Evolutionary conservation across 1,140 invertebrate genomes (phyloP), one percentile per base, ranked within the genome.

Genomic region (Phymastichus coffea): DNA sequence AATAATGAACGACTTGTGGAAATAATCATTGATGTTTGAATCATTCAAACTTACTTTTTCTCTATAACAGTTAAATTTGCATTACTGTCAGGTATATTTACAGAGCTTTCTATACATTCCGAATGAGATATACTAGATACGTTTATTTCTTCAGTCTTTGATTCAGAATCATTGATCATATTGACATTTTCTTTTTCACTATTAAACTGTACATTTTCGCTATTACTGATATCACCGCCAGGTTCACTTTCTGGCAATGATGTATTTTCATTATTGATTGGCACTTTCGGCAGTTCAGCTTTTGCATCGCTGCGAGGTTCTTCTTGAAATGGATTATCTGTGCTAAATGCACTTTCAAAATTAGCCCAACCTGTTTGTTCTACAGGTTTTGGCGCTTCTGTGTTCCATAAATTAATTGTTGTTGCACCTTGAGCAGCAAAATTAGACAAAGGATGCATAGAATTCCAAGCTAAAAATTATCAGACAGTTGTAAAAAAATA

Each of bases 281-380:
- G 20, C 26, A 35, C 12, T 41, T 60, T 14, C 10, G 6, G n/a
- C 12, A 46, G 28, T 33, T 63, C 48, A 17, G 43, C 56, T 40
- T 67, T 23, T 9, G 17, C 17, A 37, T 65, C 47, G 35, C 61
- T 59, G 10, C 20, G 38, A 20, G 59, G 35, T 37, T 67, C 44
- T 25, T 52, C 48, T 47, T 53, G 54, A 48, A 30, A 44, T 35
- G 37, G 49, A 4, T 61, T 62, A 23, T 69, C 64, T 55, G 65
- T 64, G 40, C 52, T 68, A 15, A 71, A 57, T 23, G 70, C 55
- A 58, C 72, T 69, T 40, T 77, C 74, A 64, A 80, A 79, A 66
- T 79, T 77, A 15, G 77, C 77, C 78, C 77, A 80, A 19, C 69
- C 74, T 14, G 71, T 66, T 12, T 66, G 65, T 57, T 77, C 74